Base-by-base conservation (phyloP, 2,797 vertebrate genomes). In the Bradypodion pumilum region DNA sequence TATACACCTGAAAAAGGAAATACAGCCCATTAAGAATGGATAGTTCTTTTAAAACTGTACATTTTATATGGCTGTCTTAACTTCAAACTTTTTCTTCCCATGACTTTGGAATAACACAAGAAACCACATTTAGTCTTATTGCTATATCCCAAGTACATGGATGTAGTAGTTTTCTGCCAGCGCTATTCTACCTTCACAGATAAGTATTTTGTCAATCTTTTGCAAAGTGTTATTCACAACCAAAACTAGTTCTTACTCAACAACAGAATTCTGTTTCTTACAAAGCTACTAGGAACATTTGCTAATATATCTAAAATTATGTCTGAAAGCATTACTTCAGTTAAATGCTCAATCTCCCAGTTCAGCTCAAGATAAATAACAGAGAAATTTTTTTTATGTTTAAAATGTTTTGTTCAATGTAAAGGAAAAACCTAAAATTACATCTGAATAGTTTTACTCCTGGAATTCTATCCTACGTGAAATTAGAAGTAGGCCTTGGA, bases 1-100 rank as follows among this genome's bases (percentile, higher is more conserved):
- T 99, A 95, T 98, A 99, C 63, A 99, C 98, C 98, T 99, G 79
- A 84, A 82, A 83, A 70, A 29, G 23, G 9, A 37, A 83, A 60
- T 35, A 74, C 37, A 42, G 9, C 29, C 3, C 3, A 56, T 81
- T 84, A 73, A 73, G 35, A 37, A 75, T 37, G 7, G 9, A 7
- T n/a, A 27, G 10, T 76, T 42, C 9, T 44, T 62, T 62, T 21
- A 56, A 56, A 84, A 25, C 19, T 32, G 46, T 62, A n/a, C 21
- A 66, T 49, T 49, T 63, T 75, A 29, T 1, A 19, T 49, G 59
- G 69, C 74, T 60, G 15, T 35, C 52, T 56, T 19, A 3, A 56
- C 15, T 56, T 56, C 15, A 56, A 52, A 56, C 19, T 23, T 56
- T 56, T 15, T 56, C 52, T 56, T 56, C 19, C n/a, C n/a, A n/a